Percentiles rank a stretch among this genome's conserved stretches.
Evolutionary conservation across 1,140 invertebrate species (phyloP).

Genomic region (Drosophila sturtevanti): DNA sequence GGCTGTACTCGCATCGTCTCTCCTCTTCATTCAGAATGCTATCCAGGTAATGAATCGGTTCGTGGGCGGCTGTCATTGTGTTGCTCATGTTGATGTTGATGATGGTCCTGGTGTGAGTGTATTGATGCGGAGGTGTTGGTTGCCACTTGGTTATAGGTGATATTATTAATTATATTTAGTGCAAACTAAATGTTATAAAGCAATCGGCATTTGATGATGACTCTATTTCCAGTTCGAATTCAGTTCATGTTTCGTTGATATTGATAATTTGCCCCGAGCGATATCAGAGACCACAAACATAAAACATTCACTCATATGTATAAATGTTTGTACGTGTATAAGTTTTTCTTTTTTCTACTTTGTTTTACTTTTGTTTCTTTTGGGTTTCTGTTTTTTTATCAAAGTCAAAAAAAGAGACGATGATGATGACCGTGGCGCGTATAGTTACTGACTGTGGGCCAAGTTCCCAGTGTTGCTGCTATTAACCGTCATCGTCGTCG

Average conservation of each 20-base stretch:
- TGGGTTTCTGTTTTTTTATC: conserved; percentile 34
- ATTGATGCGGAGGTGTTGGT: neutral
- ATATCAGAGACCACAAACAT: conserved; percentile 29
- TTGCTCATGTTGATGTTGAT: conserved; percentile 45
- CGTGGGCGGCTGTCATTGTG: conserved; percentile 73
- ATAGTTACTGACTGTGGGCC: conserved; percentile 51
- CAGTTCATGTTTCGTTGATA: conserved; percentile 28
- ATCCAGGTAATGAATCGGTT: conserved; percentile 78
- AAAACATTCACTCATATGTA: conserved; percentile 11
- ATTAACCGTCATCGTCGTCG: conserved; percentile 53
- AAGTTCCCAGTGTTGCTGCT: conserved; percentile 46
- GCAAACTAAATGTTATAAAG: neutral
- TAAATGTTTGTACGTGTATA: conserved; percentile 14
- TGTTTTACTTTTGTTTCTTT: conserved; percentile 26
- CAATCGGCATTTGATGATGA: neutral
- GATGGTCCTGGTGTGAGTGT: neutral
- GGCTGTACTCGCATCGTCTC: conserved; percentile 74
- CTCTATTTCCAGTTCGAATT: conserved; percentile 4
- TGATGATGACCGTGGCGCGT: conserved; percentile 57
- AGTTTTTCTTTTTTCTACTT: conserved; percentile 15
- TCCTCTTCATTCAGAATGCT: conserved; percentile 80
- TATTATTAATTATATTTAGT: conserved; percentile 3
- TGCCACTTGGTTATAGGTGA: neutral
- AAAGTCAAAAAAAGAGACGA: conserved; percentile 14
- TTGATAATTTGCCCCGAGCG: conserved; percentile 29